A percentile compares a stretch with the other conserved stretches of the same genome.
Evolutionary conservation across 2,888 invertebrate genomes (phyloP).

Genomic region (Melipona beecheii): DNA sequence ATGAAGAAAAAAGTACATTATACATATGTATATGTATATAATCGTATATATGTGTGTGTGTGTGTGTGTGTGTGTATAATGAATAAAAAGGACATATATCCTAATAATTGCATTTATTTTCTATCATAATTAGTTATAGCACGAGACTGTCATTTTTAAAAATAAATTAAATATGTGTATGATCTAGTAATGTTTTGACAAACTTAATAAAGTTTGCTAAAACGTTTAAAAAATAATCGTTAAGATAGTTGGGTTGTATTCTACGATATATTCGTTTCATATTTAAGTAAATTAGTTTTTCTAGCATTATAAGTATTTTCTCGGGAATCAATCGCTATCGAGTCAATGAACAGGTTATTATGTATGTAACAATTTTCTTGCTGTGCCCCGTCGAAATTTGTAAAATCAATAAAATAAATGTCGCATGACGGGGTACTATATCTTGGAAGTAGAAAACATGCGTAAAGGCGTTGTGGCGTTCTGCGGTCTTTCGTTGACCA

Average conservation of each 20-base stretch:
- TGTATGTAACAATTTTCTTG: conserved; percentile 37
- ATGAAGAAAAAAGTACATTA: conserved; percentile 2
- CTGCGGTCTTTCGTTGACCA: conserved; percentile 57
- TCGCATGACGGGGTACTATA: conserved; percentile 60
- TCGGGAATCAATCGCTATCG: conserved; percentile 16
- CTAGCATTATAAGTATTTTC: background rate
- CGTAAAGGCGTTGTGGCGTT: conserved; percentile 48
- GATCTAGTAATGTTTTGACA: background rate
- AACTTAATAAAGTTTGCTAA: background rate
- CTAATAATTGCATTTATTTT: background rate
- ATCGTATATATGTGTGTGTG: background rate
- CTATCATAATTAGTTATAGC: conserved; percentile 1
- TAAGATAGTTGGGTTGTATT: background rate
- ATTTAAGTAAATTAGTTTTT: conserved; percentile 15
- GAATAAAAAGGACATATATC: background rate
- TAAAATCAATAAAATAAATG: conserved; percentile 64
- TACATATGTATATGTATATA: background rate
- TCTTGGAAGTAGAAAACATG: conserved; percentile 44
- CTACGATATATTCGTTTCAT: background rate
- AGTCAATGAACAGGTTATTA: conserved; percentile 46
- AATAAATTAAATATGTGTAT: background rate
- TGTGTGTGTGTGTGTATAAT: background rate
- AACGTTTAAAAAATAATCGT: background rate
- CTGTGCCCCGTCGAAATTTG: conserved; percentile 37
- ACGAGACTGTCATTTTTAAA: background rate